Percentiles rank a stretch among this genome's conserved stretches.
Conservation (phyloP, 2,888 invertebrate genomes). For the Campopleginae sp. region DNA sequence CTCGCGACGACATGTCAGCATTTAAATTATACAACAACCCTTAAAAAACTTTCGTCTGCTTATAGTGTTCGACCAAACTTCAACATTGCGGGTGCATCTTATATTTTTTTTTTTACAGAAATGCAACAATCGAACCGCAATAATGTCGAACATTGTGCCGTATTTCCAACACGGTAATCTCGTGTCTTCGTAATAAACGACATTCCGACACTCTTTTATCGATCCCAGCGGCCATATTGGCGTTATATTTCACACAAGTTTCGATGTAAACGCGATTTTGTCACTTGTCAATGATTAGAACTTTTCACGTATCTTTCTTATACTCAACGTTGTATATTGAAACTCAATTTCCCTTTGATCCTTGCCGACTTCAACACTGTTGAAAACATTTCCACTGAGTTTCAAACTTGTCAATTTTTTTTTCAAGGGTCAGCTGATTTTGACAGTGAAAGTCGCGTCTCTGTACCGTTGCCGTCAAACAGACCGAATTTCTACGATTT, state of each 20-base stretch:
- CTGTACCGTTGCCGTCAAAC: constrained; percentile 27
- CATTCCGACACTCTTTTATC: constrained; percentile 76
- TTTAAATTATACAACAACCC: not conserved
- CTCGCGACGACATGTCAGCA: constrained; percentile 23
- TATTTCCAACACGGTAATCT: constrained; percentile 32
- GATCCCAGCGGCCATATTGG: constrained; percentile 79
- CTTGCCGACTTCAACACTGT: constrained; percentile 34
- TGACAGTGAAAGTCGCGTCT: constrained; percentile 65
- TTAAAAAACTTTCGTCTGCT: constrained; percentile 6
- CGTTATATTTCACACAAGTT: constrained; percentile 39
- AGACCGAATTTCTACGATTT: constrained; percentile 16
- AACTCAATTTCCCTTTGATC: constrained; percentile 6
- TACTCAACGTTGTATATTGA: constrained; percentile 24
- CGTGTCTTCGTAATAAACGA: constrained; percentile 61
- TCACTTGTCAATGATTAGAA: not conserved
- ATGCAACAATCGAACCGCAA: constrained; percentile 20
- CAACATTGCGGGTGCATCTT: constrained; percentile 21
- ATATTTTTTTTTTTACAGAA: constrained; percentile 27
- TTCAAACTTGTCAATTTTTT: constrained; percentile 49
- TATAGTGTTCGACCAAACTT: constrained; percentile 1
- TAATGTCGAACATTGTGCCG: constrained; percentile 25
- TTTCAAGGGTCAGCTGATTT: constrained; percentile 67
- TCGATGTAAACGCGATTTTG: constrained; percentile 17
- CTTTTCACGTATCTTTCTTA: not conserved
- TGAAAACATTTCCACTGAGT: constrained; percentile 31